These are phyloP conservation scores for Pinctada fucata DNA, from an alignment of 2,888 invertebrate genomes.

Conservation along the genomic window DNA sequence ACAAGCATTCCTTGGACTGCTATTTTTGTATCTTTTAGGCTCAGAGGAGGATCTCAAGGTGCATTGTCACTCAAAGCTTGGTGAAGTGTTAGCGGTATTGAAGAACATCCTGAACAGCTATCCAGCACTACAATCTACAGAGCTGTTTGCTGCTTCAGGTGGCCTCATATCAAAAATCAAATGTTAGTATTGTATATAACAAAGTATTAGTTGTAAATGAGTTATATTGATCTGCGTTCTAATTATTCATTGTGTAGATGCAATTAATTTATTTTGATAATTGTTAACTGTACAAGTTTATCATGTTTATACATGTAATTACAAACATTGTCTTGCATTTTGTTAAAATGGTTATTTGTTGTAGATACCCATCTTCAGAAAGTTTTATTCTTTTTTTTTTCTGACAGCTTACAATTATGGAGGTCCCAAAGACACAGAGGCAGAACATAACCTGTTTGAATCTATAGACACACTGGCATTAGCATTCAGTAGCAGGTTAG, in stretches of 20 bases:
- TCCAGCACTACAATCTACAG: conserved; percentile 78
- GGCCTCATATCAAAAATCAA: conserved; percentile 78
- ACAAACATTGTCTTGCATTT: too few species aligned
- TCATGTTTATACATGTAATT: too few species aligned
- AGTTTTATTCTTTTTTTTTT: neutral
- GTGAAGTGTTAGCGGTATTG: conserved; percentile 78
- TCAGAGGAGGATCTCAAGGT: conserved; percentile 69
- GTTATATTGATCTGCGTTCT: too few species aligned
- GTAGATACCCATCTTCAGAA: too few species aligned
- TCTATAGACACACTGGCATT: conserved; percentile 78
- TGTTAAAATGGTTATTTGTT: too few species aligned
- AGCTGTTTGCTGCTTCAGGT: conserved; percentile 78
- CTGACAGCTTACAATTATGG: conserved; percentile 77
- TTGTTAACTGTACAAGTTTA: too few species aligned
- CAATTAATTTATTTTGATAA: too few species aligned
- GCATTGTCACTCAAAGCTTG: conserved; percentile 78
- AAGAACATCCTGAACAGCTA: conserved; percentile 78
- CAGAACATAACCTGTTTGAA: conserved; percentile 76
- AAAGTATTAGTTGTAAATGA: too few species aligned
- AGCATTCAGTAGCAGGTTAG: conserved; percentile 78
- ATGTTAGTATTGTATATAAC: conserved; percentile 71
- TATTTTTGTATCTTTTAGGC: too few species aligned
- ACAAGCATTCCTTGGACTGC: too few species aligned
- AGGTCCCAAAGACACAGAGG: conserved; percentile 73
- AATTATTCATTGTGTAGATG: too few species aligned